Evolutionary conservation across 1,140 invertebrate genomes (phyloP), one percentile per base, ranked within the genome.

Genomic region (Drosophila novamexicana): DNA sequence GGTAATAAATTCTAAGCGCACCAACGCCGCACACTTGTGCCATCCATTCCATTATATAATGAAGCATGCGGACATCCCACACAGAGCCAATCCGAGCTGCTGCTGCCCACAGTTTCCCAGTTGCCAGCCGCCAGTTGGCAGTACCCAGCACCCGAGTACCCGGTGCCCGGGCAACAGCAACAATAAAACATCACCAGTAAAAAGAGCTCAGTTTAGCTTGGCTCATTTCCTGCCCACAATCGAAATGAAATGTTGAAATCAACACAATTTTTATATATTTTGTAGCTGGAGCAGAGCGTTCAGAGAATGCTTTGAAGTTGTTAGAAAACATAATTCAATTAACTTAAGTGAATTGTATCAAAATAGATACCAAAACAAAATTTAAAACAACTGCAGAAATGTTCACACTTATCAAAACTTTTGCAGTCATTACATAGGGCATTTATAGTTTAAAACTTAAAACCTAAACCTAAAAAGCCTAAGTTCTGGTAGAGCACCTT

Each of bases 171-270:
- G 54, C 58, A 39, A 65, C 14, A 37, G 8, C 50, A 32, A 62
- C 39, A 49, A 42, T 42, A 56, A 57, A 58, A 42, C 8, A 44
- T 16, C 10, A 44, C 29, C 42, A 73, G 49, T 66, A 63, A 57
- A 53, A 53, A 63, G 22, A 52, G 34, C 57, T 45, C n/a, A 44
- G 37, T 37, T 56, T 29, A 50, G 56, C 14, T 61, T 18, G 29
- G 39, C 56, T 74, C 64, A 62, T 61, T 68, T 74, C 64, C 75
- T 77, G 75, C 75, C 75, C 75, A 78, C 75, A 70, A 71, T 65
- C 14, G 61, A 76, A 22, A 76, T 34, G 18, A 73, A 70, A 69
- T 61, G 59, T 75, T 68, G 64, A 77, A 74, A 75, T 53, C 45
- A 62, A 69, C 39, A 53, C 39, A 42, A 39, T 47, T 70, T 64